Evolutionary conservation across 2,888 invertebrate genomes (phyloP).

Genomic region (Lochmaea crataegi): DNA sequence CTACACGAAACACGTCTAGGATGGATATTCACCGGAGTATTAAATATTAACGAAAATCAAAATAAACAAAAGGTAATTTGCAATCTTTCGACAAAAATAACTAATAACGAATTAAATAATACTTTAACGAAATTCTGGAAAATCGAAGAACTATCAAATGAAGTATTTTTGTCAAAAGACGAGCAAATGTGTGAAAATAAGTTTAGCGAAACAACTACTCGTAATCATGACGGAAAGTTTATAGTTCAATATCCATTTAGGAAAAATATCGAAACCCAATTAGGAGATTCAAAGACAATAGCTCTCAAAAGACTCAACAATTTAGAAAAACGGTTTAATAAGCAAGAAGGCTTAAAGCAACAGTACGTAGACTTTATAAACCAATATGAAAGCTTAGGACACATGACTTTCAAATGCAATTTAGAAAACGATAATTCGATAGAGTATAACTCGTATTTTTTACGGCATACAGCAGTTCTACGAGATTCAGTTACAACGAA

Average conservation of each 20-base stretch:
- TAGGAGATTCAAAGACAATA: not conserved
- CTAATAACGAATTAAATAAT: not conserved
- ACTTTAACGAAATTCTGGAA: not conserved
- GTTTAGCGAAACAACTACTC: not conserved
- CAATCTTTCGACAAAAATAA: no score
- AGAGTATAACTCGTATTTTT: not conserved
- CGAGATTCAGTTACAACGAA: slow-evolving; percentile 29
- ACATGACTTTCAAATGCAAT: not conserved
- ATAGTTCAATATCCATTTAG: not conserved
- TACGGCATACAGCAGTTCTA: not conserved
- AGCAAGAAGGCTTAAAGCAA: not conserved
- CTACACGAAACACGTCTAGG: not conserved
- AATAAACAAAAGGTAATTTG: not conserved
- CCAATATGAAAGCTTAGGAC: not conserved
- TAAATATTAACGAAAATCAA: not conserved
- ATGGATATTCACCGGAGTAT: not conserved
- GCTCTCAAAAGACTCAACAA: not conserved
- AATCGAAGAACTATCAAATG: not conserved
- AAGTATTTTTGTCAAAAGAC: not conserved
- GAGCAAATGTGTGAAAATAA: not conserved
- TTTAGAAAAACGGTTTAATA: not conserved
- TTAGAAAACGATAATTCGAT: not conserved
- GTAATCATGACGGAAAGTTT: not conserved
- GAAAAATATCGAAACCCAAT: not conserved
- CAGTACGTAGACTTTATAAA: not conserved